Evolutionary conservation across 2,888 invertebrate genomes (phyloP).

Genomic region (Trissoscelio sp.): DNA sequence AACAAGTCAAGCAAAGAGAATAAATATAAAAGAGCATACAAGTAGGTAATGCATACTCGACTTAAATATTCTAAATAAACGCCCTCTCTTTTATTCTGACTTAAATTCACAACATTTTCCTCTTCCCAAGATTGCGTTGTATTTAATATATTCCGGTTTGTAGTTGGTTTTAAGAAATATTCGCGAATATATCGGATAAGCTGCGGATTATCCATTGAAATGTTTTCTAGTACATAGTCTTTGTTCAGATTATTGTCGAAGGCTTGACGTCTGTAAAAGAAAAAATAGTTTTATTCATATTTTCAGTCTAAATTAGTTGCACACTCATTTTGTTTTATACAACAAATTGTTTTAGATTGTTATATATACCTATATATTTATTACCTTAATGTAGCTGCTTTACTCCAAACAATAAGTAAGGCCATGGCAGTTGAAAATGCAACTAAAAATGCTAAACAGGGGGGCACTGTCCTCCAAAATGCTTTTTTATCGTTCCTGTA

Average conservation of each 20-base stretch:
- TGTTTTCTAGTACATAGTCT: slow-evolving; percentile 88
- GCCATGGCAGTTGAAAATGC: slow-evolving; percentile 93
- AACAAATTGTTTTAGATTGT: too few relatives aligned
- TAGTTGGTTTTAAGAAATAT: slow-evolving; percentile 86
- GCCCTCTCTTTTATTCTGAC: slow-evolving; percentile 83
- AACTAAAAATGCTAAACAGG: slow-evolving; percentile 89
- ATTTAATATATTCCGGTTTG: slow-evolving; percentile 77
- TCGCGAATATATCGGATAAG: slow-evolving; percentile 90
- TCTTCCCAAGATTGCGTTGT: slow-evolving; percentile 84
- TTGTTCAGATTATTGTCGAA: slow-evolving; percentile 92
- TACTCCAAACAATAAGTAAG: slow-evolving; percentile 91
- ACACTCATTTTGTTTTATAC: too few relatives aligned
- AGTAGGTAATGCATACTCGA: too few relatives aligned
- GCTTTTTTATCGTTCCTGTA: slow-evolving; percentile 75
- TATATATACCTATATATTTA: neutral
- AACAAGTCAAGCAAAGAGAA: neutral
- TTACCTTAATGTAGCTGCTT: slow-evolving; percentile 88
- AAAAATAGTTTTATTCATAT: neutral
- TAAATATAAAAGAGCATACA: too few relatives aligned
- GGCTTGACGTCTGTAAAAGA: slow-evolving; percentile 85
- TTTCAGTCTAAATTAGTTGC: too few relatives aligned
- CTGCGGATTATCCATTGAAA: slow-evolving; percentile 90
- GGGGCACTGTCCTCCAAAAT: slow-evolving; percentile 85
- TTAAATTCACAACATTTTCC: slow-evolving; percentile 82
- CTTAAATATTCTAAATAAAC: slow-evolving; percentile 81